A percentile compares a stretch with the other conserved stretches of the same genome.
phyloP scores from a whole-genome alignment of 2,888 invertebrate genomes.

The Microplitis manilae region DNA sequence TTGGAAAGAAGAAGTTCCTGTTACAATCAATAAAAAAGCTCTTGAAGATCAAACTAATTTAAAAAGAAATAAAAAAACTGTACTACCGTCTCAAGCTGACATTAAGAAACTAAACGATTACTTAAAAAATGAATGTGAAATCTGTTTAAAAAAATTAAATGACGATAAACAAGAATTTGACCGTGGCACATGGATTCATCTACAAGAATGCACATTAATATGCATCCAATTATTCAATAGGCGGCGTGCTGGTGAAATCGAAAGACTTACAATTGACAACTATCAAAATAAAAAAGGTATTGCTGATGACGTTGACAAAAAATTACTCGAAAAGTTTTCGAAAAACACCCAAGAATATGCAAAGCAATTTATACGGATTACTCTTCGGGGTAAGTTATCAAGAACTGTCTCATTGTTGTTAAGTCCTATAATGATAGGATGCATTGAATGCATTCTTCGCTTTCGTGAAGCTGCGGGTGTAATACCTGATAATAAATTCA shows the following conservation, averaged over 20 bases:
- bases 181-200: slow-evolving; percentile 19
- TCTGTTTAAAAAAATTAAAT: background rate
- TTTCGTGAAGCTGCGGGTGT: slow-evolving; percentile 29
- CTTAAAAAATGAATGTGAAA: slow-evolving; percentile 20
- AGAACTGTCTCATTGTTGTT: slow-evolving; percentile 40
- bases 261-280: slow-evolving; percentile 12
- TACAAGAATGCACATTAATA: slow-evolving; percentile 26
- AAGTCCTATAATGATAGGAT: slow-evolving; percentile 11
- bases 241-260: slow-evolving; percentile 37
- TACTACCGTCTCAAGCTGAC: slow-evolving; percentile 30
- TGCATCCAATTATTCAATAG: slow-evolving; percentile 36
- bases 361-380: slow-evolving; percentile 30
- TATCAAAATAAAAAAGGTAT: slow-evolving; percentile 12
- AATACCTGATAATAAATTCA: slow-evolving; percentile 29
- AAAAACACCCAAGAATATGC: slow-evolving; percentile 16
- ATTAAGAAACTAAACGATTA: slow-evolving; percentile 26
- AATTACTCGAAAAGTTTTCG: slow-evolving; percentile 8
- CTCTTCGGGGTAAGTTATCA: slow-evolving; percentile 37
- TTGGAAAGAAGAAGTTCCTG: slow-evolving; percentile 33
- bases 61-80: slow-evolving; percentile 27
- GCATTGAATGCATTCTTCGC: slow-evolving; percentile 29
- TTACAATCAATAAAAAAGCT: slow-evolving; percentile 33
- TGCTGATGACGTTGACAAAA: background rate
- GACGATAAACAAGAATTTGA: slow-evolving; percentile 22
- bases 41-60: slow-evolving; percentile 17